phyloP scores from a whole-genome alignment of 2,797 vertebrate genomes.

The Cyprinodon diabolis region DNA sequence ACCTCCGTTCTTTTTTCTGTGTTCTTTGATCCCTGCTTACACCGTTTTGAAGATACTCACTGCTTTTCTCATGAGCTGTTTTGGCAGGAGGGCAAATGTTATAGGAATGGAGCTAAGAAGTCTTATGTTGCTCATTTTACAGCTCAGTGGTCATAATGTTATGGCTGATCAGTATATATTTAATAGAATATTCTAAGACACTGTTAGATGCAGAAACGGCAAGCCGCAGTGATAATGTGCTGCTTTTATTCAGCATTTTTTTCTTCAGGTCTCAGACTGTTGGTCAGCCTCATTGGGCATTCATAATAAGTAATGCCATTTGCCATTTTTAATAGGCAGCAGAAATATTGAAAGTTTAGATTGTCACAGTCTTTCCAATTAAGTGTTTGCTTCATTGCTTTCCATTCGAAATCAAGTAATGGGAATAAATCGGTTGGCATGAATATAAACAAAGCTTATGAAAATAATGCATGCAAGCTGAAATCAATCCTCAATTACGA shows the following conservation, averaged over 20 bases:
- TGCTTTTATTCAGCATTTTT: slow-evolving; percentile 7
- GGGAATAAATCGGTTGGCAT: slow-evolving; percentile 67
- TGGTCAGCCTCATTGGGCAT: slow-evolving; percentile 56
- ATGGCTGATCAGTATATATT: background rate
- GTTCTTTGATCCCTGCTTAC: slow-evolving; percentile 1
- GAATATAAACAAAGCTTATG: slow-evolving; percentile 71
- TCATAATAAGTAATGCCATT: slow-evolving; percentile 56
- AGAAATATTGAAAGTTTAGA: slow-evolving; percentile 70
- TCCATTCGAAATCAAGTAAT: slow-evolving; percentile 69
- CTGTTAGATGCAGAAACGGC: background rate
- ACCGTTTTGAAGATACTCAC: background rate
- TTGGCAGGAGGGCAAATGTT: background rate
- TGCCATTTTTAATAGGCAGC: slow-evolving; percentile 69
- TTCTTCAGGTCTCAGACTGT: slow-evolving; percentile 1
- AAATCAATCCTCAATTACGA: slow-evolving; percentile 77
- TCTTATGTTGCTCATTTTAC: background rate
- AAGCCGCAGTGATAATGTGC: background rate
- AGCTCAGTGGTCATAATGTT: background rate
- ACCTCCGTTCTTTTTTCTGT: background rate
- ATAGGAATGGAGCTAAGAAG: background rate
- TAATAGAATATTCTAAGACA: background rate
- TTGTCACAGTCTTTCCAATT: slow-evolving; percentile 74
- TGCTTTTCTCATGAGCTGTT: slow-evolving; percentile 1
- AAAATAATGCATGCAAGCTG: slow-evolving; percentile 66
- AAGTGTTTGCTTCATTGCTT: slow-evolving; percentile 70